Base-by-base conservation (phyloP, 2,113 vertebrate species). In the Etheostoma spectabile region DNA sequence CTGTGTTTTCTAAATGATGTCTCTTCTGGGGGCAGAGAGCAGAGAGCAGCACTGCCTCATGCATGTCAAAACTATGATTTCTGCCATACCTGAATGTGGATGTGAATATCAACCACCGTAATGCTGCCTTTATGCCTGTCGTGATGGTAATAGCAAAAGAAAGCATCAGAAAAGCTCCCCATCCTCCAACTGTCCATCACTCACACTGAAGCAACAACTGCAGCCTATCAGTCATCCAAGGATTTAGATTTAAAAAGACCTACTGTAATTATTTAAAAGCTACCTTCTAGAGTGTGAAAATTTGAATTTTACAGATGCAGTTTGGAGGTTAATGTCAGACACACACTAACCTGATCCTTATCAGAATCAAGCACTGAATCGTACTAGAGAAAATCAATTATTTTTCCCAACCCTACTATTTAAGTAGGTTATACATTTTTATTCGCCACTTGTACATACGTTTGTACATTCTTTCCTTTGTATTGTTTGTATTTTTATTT, bases 171-270 rank as follows among this genome's bases (percentile, higher is more conserved):
- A 35, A 79, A 16, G 38, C 57, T 68, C 21, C 18, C 30, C 46
- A 45, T n/a, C 24, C 68, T 75, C 22, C 45, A 59, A 30, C 51
- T 48, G 35, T 56, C 55, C 61, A 16, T 51, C 51, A 30, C 42
- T 57, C 52, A 15, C 1, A 57, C 48, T 35, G 63, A 59, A 35
- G 24, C 48, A 67, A 6, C 57, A 42, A 19, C 59, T 49, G 65
- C 84, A 82, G 59, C 48, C 51, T 51, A 53, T 82, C 68, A 67
- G 74, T 82, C 59, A 60, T 74, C 74, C 27, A 82, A 68, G 51
- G 53, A 49, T 46, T 77, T 5, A n/a, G 38, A 56, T 56, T 22
- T 62, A 66, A 73, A 33, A 57, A 38, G 18, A 45, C 38, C 48
- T 24, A 27, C 8, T 38, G 8, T 38, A 56, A 51, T 56, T 68